phyloP scores from a whole-genome alignment of 2,113 vertebrate genomes.

The Daphoenositta chrysoptera region DNA sequence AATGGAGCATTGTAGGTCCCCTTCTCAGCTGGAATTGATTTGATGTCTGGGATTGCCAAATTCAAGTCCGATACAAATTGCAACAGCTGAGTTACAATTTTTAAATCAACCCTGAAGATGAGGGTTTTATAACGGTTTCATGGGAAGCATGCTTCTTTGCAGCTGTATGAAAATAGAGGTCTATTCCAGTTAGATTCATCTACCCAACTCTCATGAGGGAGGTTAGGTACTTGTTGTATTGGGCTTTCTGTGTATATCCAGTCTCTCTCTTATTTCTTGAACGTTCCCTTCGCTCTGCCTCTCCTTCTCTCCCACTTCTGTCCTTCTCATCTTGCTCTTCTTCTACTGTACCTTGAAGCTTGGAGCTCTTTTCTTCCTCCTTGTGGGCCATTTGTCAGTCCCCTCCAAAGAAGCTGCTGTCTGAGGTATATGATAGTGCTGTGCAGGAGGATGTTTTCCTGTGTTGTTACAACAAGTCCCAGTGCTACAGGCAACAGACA shows the following conservation, averaged over 20 bases:
- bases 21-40: conserved; percentile 47
- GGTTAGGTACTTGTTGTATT: neutral
- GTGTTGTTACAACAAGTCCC: neutral
- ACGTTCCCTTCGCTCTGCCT: neutral
- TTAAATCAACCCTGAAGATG: conserved; percentile 54
- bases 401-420: neutral
- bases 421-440: neutral
- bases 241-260: neutral
- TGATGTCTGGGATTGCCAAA: conserved; percentile 47
- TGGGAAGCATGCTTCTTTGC: conserved; percentile 59
- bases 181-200: neutral
- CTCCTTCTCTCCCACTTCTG: neutral
- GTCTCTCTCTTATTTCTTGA: neutral
- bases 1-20: neutral
- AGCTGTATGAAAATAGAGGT: conserved; percentile 37
- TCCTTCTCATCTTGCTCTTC: neutral
- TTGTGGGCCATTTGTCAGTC: neutral
- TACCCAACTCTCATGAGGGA: neutral
- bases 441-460: neutral
- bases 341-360: neutral
- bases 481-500: neutral
- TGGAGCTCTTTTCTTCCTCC: neutral
- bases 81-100: conserved; percentile 64
- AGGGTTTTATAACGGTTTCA: conserved; percentile 43
- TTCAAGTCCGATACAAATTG: conserved; percentile 31